Evolutionary conservation across 1,140 invertebrate genomes (phyloP), one percentile per base, ranked within the genome.

Genomic region (Lepidurus packardi): DNA sequence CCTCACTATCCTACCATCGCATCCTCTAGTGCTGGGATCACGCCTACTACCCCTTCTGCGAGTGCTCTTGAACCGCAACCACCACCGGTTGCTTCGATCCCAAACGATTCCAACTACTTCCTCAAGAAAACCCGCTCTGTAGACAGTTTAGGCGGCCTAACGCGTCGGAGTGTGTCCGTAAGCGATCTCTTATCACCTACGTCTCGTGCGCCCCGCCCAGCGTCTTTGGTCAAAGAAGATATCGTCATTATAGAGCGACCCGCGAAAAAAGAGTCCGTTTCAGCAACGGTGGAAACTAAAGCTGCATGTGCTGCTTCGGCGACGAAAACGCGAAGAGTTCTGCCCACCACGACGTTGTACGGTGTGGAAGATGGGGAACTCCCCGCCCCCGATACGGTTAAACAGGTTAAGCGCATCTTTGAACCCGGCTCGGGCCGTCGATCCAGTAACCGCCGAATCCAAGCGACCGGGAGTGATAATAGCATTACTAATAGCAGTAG

Each of bases 61-160:
- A 43, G 42, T 74, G 16, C 74, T 42, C 13, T 44, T 24, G 43
- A 78, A 44, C 7, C 24, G 75, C 73, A 24, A 16, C 75, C 75
- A 10, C 6, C 42, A 43, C 43, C 43, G n/a, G 13, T 25, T 9
- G 45, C 43, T 44, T 21, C 76, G n/a, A 45, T 76, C 73, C 34
- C 79, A 25, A 41, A 65, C 78, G 43, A 73, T 74, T 43, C 76
- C 65, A 77, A 89, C 80, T 90, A 92, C 25, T 88, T 88, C 24
- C 89, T 94, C 85, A 93, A 94, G 83, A 87, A 93, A n/a, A 93
- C 93, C 0, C 88, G 92, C 2, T 94, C 93, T 65, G 92, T 95
- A 10, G 94, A 95, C 25, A 73, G 75, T 74, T 84, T 90, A 91
- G 0, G 79, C 74, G 74, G 43, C 9, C 53, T 73, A 34, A 24